These are phyloP conservation scores for Clepsis dumicolana DNA, from an alignment of 2,888 invertebrate genomes.

Conservation along the genomic window DNA sequence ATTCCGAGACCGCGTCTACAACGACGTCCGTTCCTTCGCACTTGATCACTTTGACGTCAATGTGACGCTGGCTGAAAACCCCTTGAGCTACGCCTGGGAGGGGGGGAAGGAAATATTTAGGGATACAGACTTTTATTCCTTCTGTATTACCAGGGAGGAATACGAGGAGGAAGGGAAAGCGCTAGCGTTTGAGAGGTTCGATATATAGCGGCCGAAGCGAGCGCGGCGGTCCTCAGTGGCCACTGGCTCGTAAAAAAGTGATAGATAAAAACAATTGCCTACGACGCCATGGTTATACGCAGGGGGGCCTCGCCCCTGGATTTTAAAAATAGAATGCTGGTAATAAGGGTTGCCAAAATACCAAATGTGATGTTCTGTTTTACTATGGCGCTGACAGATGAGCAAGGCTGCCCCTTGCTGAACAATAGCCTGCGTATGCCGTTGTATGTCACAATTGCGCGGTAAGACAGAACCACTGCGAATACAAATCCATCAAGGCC, in stretches of 20 bases:
- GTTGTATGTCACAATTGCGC: too few species aligned
- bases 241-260: slow-evolving; percentile 69
- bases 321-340: too few species aligned
- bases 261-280: too few species aligned
- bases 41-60: slow-evolving; percentile 92
- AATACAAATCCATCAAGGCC: too few species aligned
- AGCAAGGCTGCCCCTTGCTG: too few species aligned
- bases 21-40: slow-evolving; percentile 92
- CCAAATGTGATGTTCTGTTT: too few species aligned
- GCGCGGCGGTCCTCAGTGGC: slow-evolving; percentile 66
- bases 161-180: slow-evolving; percentile 94
- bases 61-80: slow-evolving; percentile 87
- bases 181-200: slow-evolving; percentile 85
- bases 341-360: too few species aligned
- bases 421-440: too few species aligned
- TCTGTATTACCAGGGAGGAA: slow-evolving; percentile 92
- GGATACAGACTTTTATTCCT: slow-evolving; percentile 90
- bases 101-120: slow-evolving; percentile 93
- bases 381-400: too few species aligned
- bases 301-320: too few species aligned
- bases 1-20: slow-evolving; percentile 88
- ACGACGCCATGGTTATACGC: too few species aligned
- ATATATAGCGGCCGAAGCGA: slow-evolving; percentile 81
- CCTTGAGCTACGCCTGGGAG: slow-evolving; percentile 94
- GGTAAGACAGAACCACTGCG: too few species aligned